These are phyloP conservation scores for Erythrolamprus reginae DNA, from an alignment of 2,113 vertebrate genomes.

Conservation along the genomic window DNA sequence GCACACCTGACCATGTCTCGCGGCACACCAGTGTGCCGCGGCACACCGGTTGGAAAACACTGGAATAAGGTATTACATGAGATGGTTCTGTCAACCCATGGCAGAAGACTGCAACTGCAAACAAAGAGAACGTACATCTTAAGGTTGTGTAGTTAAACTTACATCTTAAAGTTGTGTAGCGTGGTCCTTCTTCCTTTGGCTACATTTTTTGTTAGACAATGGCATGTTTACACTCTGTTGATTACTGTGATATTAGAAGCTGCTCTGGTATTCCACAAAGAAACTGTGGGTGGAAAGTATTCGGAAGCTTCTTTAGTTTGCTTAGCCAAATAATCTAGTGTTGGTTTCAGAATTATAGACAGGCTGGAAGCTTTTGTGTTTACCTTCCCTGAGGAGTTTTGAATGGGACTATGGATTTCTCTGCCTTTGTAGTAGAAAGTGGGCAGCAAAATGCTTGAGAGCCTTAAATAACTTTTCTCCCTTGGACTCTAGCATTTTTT, in stretches of 20 bases:
- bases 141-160: background rate
- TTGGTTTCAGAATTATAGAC: background rate
- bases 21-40: too few species aligned
- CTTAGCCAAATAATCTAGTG: background rate
- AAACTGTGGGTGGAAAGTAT: background rate
- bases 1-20: too few species aligned
- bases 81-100: too few species aligned
- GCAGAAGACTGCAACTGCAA: background rate
- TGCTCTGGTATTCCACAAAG: background rate
- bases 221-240: background rate
- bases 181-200: background rate
- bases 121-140: background rate
- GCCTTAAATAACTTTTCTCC: conserved; percentile 7
- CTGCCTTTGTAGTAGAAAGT: background rate
- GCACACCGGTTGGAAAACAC: too few species aligned
- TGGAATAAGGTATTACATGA: too few species aligned
- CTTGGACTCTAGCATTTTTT: background rate
- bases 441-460: background rate
- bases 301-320: background rate
- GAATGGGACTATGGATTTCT: background rate
- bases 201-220: background rate
- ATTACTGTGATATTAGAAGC: background rate
- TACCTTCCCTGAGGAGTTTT: background rate
- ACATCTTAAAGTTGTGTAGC: background rate
- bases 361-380: background rate